Conservation (phyloP, 2,888 invertebrate species). For the Brachyptera putata region DNA sequence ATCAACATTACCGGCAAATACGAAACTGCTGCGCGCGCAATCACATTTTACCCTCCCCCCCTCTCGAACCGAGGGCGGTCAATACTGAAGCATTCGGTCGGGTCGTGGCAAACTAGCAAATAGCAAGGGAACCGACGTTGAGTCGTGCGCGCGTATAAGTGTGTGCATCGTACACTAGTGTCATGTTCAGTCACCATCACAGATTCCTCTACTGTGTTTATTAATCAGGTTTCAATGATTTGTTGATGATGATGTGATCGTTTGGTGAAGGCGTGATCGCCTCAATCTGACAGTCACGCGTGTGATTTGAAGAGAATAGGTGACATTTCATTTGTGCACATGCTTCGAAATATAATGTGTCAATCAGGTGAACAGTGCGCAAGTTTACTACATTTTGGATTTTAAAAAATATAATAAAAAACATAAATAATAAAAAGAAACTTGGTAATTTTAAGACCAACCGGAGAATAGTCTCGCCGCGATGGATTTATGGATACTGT, state of each 20-base stretch:
- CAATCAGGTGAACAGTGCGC: neutral
- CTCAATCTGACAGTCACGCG: neutral
- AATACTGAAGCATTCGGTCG: neutral
- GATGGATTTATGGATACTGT: conserved; percentile 22
- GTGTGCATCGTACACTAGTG: neutral
- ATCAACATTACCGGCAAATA: neutral
- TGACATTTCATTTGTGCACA: neutral
- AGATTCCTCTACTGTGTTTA: neutral
- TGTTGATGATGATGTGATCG: neutral
- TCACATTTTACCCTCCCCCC: neutral
- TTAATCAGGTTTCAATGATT: neutral
- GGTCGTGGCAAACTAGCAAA: too few species aligned
- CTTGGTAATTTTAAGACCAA: neutral
- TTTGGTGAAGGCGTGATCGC: neutral
- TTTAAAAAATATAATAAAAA: neutral
- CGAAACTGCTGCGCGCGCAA: neutral
- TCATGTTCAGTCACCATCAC: neutral
- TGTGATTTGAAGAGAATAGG: neutral
- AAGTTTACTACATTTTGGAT: neutral
- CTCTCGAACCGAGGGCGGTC: neutral
- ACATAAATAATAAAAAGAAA: too few species aligned
- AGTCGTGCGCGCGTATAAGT: neutral
- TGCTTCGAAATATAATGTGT: too few species aligned
- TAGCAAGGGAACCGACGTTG: neutral
- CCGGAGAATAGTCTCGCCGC: neutral